Evolutionary conservation across 2,888 invertebrate genomes (phyloP), one percentile per base, ranked within the genome.

Genomic region (Anoplius nigerrimus): DNA sequence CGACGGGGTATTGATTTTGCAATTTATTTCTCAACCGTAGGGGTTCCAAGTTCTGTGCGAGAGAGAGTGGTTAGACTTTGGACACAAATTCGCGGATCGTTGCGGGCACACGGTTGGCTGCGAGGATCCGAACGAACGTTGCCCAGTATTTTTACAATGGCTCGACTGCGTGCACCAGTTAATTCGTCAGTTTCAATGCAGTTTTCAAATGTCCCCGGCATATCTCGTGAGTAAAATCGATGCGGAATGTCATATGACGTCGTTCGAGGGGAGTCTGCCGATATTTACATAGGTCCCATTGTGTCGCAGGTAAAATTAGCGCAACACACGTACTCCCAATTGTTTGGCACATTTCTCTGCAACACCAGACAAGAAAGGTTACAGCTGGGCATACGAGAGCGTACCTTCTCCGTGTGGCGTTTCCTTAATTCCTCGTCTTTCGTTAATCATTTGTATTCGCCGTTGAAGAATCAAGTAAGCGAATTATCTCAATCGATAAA

Each of bases 81-180:
- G 99, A 0, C 99, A 99, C 90, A 99, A 99, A 90, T 99, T 99
- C 90, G 96, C 96, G 5, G 98, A 99, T 90, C 93, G 99, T 59
- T 97, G 97, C 89, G 95, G 95, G 0, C 95, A 95, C 84, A 93
- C 93, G 45, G 93, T 94, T 51, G 94, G 94, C 15, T 92, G 93
- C 2, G 96, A 96, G 75, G 98, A 98, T 85, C 91, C 93, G n/a
- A 98, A 98, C 89, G 99, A 99, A 90, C 92, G 98, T 52, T 98
- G 98, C 86, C 99, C 99, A 3, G 96, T 99, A 79, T 99, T 99
- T 91, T 91, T 99, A 71, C 99, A 99, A 90, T 99, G 98, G 97
- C 91, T 99, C 51, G 99, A 99, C 89, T 95, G 98, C 85, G 95
- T 99, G 3, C 95, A 98, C 90, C 99, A 99, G 90, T 91, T 98